Base-by-base conservation (phyloP, 1,140 invertebrate genomes). In the Lysiphlebus fabarum region DNA sequence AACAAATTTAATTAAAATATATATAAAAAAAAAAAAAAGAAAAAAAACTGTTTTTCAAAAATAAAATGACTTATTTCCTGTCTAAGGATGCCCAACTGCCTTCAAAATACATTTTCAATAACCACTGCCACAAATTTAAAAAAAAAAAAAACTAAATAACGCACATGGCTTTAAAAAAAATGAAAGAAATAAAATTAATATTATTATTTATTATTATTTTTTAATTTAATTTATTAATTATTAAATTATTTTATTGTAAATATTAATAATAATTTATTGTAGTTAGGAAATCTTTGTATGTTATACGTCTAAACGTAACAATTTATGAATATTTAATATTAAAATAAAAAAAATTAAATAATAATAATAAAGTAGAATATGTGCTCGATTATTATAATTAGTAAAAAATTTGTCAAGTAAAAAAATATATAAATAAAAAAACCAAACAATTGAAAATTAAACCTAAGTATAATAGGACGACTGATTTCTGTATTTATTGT, bases 251-350 rank as follows among this genome's bases (percentile, higher is more conserved):
- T 62, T 77, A 77, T 66, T 78, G 76, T 78, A 78, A 58, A 78
- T 77, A 78, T 70, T 65, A 65, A 71, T 76, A 71, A 72, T 76
- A 71, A 76, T 77, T 78, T 76, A 76, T 76, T 75, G 67, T 71
- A 74, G 71, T 62, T 74, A 75, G 68, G 62, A 58, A 59, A 59
- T 11, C 69, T 69, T 73, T 67, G 67, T 71, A 70, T 62, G 62
- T 66, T 65, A 67, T 56, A 63, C 38, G 26, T 42, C 10, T 50
- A 43, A 62, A 58, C 42, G 40, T 55, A 50, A 58, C 49, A 9
- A 62, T 40, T 17, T 42, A 55, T 49, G 14, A 42, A 53, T 7
- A 53, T 53, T 33, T 44, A 53, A 48, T 54, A 38, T 50, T 54
- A 14, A 43, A 49, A n/a, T 40, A 36, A 40, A 5, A 55, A 37